phyloP scores from a whole-genome alignment of 2,113 vertebrate species.

The Aspidoscelis tigris region DNA sequence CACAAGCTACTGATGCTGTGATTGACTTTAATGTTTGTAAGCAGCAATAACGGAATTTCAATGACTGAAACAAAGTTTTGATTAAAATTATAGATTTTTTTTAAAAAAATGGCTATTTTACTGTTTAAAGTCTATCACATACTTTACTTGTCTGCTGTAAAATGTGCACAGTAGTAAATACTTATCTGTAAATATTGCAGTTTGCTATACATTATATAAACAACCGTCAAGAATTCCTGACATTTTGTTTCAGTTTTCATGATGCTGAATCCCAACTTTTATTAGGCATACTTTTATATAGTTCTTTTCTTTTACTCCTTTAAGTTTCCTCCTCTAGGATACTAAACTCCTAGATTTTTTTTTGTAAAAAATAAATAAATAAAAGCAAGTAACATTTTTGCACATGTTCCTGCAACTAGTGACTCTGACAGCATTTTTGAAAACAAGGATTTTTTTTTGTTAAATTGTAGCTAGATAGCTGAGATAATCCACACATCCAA shows the following conservation, averaged over 20 bases:
- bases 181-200: slow-evolving; percentile 72
- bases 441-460: background rate
- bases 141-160: slow-evolving; percentile 68
- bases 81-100: slow-evolving; percentile 88
- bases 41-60: slow-evolving; percentile 85
- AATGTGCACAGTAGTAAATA: slow-evolving; percentile 72
- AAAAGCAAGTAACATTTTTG: background rate
- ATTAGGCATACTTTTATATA: background rate
- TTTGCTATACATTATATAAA: slow-evolving; percentile 57
- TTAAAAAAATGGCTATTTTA: slow-evolving; percentile 72
- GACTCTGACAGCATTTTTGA: background rate
- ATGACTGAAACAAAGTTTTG: slow-evolving; percentile 86
- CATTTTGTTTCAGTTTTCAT: slow-evolving; percentile 52
- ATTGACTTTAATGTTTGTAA: slow-evolving; percentile 86
- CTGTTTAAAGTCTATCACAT: slow-evolving; percentile 72
- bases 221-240: slow-evolving; percentile 50
- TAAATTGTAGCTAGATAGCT: background rate
- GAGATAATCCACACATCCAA: background rate
- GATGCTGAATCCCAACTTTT: background rate
- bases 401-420: background rate
- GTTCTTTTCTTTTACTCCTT: background rate
- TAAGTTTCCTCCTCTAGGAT: fast-evolving
- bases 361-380: slow-evolving; percentile 10
- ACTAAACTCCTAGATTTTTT: background rate
- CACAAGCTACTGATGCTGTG: slow-evolving; percentile 78